Evolutionary conservation across 1,140 invertebrate genomes (phyloP), one percentile per base, ranked within the genome.

Genomic region (Steinernema feltiae): DNA sequence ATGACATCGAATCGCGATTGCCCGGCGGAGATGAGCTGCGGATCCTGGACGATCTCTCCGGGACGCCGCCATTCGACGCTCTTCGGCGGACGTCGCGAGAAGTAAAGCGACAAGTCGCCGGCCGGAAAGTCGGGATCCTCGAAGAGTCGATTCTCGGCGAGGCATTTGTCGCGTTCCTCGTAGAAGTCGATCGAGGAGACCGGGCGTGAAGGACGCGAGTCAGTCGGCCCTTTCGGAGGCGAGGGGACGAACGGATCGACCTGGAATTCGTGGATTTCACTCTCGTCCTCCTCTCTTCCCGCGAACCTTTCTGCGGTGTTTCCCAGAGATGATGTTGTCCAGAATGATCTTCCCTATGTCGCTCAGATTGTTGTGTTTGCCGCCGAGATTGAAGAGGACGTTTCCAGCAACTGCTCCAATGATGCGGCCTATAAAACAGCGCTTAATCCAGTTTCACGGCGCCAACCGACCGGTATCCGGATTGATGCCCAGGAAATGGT

Each of bases 1-100:
- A 95, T 93, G 0, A 98, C 93, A 89, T 99, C 96, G 88, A 98
- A 98, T 78, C 96, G 89, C 24, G 93, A 93, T 85, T 92, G 95
- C 0, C 95, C 96, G 83, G 94, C 94, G 0, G 95, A 91, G 86
- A 98, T 95, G 30, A 97, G 90, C 82, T 93, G 90, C 0, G 96
- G 53, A 12, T 71, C 70, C 15, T 30, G 7, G 17, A 71, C 70
- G 41, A 71, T 78, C 75, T 76, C 75, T 27, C 73, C 81, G 15
- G 89, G 89, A 70, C 89, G 81, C 35, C 86, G 78, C 89, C 89
- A 90, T 46, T 82, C 76, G n/a, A 89, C 80, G 0, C 87, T 82
- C 27, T 89, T 88, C 81, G 90, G 89, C 0, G 81, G 79, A 24
- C 84, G 78, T 79, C 81, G 41, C 80, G 81, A 76, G 81, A 86